A percentile compares a stretch with the other conserved stretches of the same genome.
These are phyloP conservation scores for Xiphophorus hellerii DNA, from an alignment of 2,113 vertebrate species.

Conservation along the genomic window DNA sequence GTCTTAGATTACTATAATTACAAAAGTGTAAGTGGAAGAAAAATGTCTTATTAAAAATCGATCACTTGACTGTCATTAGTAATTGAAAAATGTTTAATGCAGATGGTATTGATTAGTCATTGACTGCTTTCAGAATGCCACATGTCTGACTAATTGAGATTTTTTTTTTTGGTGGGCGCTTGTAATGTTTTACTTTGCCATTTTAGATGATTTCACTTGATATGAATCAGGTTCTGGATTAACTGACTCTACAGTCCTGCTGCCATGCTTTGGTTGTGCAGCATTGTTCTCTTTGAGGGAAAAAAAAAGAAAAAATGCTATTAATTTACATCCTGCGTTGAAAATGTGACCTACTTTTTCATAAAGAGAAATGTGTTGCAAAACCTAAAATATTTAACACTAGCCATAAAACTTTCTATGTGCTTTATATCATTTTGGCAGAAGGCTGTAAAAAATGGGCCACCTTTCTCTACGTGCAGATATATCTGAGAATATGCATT, in stretches of 20 bases:
- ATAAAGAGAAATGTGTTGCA: conserved; percentile 24
- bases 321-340: conserved; percentile 23
- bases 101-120: conserved; percentile 23
- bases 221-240: conserved; percentile 15
- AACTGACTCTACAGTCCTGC: conserved; percentile 7
- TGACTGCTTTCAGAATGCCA: conserved; percentile 24
- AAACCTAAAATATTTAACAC: conserved; percentile 30
- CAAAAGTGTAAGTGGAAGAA: conserved; percentile 1
- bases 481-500: conserved; percentile 28
- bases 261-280: neutral
- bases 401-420: conserved; percentile 38
- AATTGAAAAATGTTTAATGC: conserved; percentile 7
- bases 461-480: conserved; percentile 30
- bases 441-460: conserved; percentile 21
- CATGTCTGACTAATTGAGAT: conserved; percentile 21
- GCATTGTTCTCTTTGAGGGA: neutral
- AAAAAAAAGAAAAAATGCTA: conserved; percentile 3
- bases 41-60: conserved; percentile 11
- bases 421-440: conserved; percentile 41
- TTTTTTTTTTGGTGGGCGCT: conserved; percentile 22
- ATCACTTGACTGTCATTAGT: conserved; percentile 3
- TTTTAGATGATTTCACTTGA: conserved; percentile 9
- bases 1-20: conserved; percentile 7
- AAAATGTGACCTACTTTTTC: conserved; percentile 55
- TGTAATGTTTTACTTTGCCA: neutral